Conservation (phyloP, 2,888 invertebrate genomes). For the Microdon myrmicae region DNA sequence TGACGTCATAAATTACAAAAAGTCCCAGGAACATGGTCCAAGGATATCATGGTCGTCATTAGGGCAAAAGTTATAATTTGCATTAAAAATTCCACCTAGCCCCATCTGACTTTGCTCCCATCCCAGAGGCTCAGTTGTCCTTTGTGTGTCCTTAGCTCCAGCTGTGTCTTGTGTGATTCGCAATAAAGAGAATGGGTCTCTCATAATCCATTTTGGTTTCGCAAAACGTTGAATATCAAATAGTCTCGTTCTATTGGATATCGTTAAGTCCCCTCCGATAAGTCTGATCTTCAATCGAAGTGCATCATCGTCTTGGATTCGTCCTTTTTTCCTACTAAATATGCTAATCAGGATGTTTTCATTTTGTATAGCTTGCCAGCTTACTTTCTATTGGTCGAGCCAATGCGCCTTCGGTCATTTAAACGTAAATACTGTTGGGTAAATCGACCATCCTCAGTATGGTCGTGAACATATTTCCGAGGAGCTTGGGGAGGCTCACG, state of each 20-base stretch:
- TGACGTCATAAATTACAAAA: too few relatives aligned
- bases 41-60: too few relatives aligned
- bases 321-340: conserved; percentile 24
- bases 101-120: conserved; percentile 26
- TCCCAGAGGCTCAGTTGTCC: conserved; percentile 19
- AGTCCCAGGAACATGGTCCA: too few relatives aligned
- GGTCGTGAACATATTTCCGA: conserved; percentile 28
- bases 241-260: background rate
- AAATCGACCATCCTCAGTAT: conserved; percentile 36
- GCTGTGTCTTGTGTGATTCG: conserved; percentile 19
- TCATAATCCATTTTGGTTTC: conserved; percentile 30
- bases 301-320: conserved; percentile 19
- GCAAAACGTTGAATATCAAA: conserved; percentile 7
- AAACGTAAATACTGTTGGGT: conserved; percentile 30
- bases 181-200: conserved; percentile 40
- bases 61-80: conserved; percentile 32
- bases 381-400: conserved; percentile 19
- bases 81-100: conserved; percentile 39
- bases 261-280: conserved; percentile 16
- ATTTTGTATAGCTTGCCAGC: too few relatives aligned
- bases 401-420: conserved; percentile 45
- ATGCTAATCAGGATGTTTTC: conserved; percentile 49
- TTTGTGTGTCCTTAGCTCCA: too few relatives aligned
- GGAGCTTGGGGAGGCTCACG: background rate
- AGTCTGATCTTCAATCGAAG: conserved; percentile 33